Conservation (phyloP, 1,140 invertebrate genomes). For the Sycobia sp. region DNA sequence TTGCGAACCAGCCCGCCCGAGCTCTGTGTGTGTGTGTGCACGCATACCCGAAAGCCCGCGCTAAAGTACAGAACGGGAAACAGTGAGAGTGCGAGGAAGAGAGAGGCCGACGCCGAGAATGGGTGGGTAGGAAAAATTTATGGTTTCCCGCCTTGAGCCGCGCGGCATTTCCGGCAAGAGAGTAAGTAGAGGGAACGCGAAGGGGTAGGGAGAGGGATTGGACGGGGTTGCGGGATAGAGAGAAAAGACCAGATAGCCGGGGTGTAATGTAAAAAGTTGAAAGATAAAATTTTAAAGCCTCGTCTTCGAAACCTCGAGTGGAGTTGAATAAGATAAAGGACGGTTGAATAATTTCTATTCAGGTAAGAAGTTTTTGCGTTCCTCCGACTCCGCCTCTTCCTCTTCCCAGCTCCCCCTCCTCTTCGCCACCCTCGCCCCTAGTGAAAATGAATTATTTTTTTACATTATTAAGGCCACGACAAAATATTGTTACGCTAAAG, state of each 20-base stretch:
- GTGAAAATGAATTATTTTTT: slow-evolving; percentile 8
- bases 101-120: too few species aligned
- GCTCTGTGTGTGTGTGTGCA: too few species aligned
- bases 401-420: too few species aligned
- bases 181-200: background rate
- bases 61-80: too few species aligned
- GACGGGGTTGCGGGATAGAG: background rate
- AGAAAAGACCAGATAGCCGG: background rate
- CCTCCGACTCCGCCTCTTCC: too few species aligned
- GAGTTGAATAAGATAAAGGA: slow-evolving; percentile 23
- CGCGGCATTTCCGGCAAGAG: slow-evolving; percentile 21
- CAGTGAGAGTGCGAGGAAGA: too few species aligned
- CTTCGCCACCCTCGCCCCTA: too few species aligned
- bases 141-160: too few species aligned
- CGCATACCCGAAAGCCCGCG: too few species aligned
- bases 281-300: slow-evolving; percentile 31
- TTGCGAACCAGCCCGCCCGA: too few species aligned
- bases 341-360: slow-evolving; percentile 21
- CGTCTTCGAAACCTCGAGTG: background rate
- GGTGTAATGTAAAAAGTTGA: slow-evolving; percentile 32
- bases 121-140: too few species aligned
- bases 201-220: background rate
- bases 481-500: too few species aligned
- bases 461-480: slow-evolving; percentile 11
- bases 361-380: background rate